Percentiles rank a stretch among this genome's conserved stretches.
These are phyloP conservation scores for Clarias platycephalus DNA, from an alignment of 2,797 vertebrate genomes.

Conservation along the genomic window DNA sequence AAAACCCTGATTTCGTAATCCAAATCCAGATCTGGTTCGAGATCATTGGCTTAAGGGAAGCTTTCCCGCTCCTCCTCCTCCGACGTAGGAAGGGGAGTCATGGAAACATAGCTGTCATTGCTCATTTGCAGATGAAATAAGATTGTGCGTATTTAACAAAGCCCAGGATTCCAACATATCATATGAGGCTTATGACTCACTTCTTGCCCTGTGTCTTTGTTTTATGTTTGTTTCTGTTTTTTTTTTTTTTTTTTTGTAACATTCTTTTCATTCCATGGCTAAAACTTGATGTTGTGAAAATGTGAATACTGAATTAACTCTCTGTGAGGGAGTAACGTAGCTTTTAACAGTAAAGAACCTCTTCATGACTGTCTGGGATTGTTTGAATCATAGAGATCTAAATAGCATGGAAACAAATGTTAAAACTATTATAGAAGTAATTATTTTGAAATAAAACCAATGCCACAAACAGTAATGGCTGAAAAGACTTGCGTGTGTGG, in stretches of 20 bases:
- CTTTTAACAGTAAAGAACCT: conserved; percentile 66
- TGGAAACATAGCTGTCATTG: conserved; percentile 63
- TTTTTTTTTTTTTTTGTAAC: conserved; percentile 57
- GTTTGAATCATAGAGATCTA: conserved; percentile 73
- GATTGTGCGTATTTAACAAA: conserved; percentile 39
- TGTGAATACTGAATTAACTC: conserved; percentile 80
- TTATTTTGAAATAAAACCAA: conserved; percentile 98
- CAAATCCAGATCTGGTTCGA: conserved; percentile 24
- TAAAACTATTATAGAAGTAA: conserved; percentile 83
- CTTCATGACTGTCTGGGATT: conserved; percentile 72
- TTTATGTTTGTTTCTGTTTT: conserved; percentile 7
- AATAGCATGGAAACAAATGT: conserved; percentile 93
- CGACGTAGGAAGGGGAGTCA: conserved; percentile 19
- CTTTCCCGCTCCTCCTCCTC: neutral
- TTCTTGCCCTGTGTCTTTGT: conserved; percentile 31
- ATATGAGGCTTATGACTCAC: conserved; percentile 27
- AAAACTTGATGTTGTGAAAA: conserved; percentile 84
- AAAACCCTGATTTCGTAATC: neutral
- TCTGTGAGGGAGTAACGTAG: conserved; percentile 75
- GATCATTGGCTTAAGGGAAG: conserved; percentile 33
- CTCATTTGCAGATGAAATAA: conserved; percentile 61
- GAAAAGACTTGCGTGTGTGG: conserved; percentile 69
- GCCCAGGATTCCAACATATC: conserved; percentile 39
- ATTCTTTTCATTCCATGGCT: conserved; percentile 56
- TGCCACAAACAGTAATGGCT: conserved; percentile 69